phyloP scores from a whole-genome alignment of 2,113 vertebrate species.

The Machaerirhynchus nigripectus region DNA sequence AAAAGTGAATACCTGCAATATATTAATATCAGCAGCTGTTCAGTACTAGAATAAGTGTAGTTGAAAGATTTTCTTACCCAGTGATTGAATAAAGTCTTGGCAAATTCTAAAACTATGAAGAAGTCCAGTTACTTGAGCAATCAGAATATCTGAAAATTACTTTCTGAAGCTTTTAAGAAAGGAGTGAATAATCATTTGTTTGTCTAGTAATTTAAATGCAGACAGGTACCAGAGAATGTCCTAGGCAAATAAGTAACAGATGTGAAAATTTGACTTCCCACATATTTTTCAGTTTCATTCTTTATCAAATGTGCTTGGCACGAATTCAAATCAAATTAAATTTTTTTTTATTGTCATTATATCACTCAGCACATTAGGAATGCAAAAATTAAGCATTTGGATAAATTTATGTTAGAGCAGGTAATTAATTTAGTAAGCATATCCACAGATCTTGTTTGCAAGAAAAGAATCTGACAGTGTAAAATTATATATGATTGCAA shows the following conservation, averaged over 20 bases:
- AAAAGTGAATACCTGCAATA: neutral
- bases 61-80: neutral
- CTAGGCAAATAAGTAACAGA: conserved; percentile 8
- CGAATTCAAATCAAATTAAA: neutral
- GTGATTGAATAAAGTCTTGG: neutral
- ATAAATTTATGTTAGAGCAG: neutral
- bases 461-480: neutral
- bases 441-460: neutral
- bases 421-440: neutral
- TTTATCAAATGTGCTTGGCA: neutral
- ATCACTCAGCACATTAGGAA: neutral
- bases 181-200: neutral
- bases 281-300: neutral
- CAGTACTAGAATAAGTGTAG: neutral
- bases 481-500: neutral
- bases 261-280: neutral
- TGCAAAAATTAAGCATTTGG: neutral
- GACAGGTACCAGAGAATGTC: neutral
- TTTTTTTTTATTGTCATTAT: neutral
- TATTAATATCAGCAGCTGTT: neutral
- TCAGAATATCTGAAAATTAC: neutral
- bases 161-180: neutral
- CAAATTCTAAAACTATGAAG: neutral
- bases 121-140: neutral
- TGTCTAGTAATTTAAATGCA: neutral